These are phyloP conservation scores for Rallus limicola DNA, from an alignment of 2,113 vertebrate species.

Conservation along the genomic window DNA sequence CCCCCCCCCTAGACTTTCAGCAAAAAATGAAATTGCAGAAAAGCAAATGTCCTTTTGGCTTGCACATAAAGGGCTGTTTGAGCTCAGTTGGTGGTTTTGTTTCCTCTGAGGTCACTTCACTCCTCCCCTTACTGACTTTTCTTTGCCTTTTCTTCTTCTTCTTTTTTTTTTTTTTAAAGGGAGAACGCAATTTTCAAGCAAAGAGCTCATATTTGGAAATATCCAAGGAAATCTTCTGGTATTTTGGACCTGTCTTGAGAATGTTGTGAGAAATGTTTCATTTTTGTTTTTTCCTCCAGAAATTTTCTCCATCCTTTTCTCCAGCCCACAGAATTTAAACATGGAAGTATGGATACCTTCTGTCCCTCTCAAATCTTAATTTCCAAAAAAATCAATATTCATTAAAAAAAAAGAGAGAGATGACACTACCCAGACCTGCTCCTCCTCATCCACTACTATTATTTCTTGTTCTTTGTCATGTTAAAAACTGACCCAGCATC, in stretches of 20 bases:
- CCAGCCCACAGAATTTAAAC: background rate
- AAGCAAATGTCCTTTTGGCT: background rate
- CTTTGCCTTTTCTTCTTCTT: background rate
- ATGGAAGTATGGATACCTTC: background rate
- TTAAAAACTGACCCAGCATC: background rate
- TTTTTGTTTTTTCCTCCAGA: background rate
- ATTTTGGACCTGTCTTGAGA: background rate
- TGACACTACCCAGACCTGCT: background rate
- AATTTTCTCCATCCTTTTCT: background rate
- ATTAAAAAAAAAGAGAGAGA: background rate
- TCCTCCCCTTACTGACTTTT: background rate
- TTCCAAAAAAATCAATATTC: background rate
- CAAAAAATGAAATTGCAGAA: background rate
- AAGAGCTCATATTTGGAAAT: slow-evolving; percentile 28
- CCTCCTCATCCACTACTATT: background rate
- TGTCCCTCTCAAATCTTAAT: background rate
- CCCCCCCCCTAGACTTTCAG: background rate
- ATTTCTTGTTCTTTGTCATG: background rate
- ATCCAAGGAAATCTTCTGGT: background rate
- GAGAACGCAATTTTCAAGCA: background rate
- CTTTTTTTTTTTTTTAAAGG: background rate
- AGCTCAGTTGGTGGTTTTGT: background rate
- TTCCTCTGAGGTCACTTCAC: background rate
- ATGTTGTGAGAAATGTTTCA: background rate
- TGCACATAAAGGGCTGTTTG: background rate